These are phyloP conservation scores for Grantiella picta DNA, from an alignment of 2,113 vertebrate species.

Conservation along the genomic window DNA sequence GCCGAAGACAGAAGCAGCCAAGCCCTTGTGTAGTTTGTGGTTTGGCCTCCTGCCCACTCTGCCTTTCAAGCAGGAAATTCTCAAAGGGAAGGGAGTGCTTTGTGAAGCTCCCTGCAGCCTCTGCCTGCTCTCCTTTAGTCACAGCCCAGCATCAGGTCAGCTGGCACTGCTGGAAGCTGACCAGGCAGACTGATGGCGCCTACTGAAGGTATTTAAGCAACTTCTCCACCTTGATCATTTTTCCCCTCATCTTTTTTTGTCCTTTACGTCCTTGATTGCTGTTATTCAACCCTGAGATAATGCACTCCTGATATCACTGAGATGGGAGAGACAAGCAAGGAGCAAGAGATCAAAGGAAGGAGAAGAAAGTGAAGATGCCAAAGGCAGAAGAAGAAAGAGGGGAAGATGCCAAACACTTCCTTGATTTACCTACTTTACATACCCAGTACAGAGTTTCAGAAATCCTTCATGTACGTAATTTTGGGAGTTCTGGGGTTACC, in stretches of 20 bases:
- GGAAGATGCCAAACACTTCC: slow-evolving; percentile 23
- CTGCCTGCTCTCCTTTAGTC: not conserved
- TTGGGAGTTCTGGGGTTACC: not conserved
- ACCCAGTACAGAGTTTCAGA: not conserved
- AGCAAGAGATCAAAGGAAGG: slow-evolving; percentile 50
- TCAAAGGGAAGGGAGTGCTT: slow-evolving; percentile 15
- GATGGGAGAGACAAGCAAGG: slow-evolving; percentile 46
- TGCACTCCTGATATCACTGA: not conserved
- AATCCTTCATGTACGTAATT: not conserved
- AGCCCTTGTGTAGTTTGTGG: not conserved
- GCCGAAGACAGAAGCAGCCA: not conserved
- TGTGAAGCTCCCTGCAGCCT: not conserved
- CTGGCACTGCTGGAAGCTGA: slow-evolving; percentile 6
- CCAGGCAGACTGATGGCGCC: slow-evolving; percentile 32
- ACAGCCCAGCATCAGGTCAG: not conserved
- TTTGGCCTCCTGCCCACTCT: slow-evolving; percentile 10
- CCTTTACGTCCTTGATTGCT: slow-evolving; percentile 32
- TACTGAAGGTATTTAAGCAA: slow-evolving; percentile 26
- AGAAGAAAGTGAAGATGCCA: slow-evolving; percentile 50
- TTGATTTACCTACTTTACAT: slow-evolving; percentile 33
- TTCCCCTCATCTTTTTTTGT: slow-evolving; percentile 29
- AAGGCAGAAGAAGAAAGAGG: slow-evolving; percentile 52
- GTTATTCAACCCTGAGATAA: slow-evolving; percentile 30
- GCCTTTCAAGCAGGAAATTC: slow-evolving; percentile 18
- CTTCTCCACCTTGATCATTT: slow-evolving; percentile 45